phyloP scores from a whole-genome alignment of 2,888 invertebrate genomes.

The Clepsis dumicolana region DNA sequence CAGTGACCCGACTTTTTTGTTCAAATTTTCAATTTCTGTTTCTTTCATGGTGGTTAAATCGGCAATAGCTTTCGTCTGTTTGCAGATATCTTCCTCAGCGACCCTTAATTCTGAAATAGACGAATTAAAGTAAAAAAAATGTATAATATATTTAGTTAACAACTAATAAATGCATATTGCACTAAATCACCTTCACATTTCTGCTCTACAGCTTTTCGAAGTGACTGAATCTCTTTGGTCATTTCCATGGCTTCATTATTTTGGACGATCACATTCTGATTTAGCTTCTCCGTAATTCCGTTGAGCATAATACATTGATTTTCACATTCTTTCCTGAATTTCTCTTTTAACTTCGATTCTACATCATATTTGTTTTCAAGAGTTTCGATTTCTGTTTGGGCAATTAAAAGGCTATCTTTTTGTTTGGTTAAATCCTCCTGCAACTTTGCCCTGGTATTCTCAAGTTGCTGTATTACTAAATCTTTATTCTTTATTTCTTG shows the following conservation, averaged over 20 bases:
- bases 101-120: conserved; percentile 54
- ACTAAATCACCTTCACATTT: conserved; percentile 55
- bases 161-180: neutral
- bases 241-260: conserved; percentile 39
- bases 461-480: conserved; percentile 13
- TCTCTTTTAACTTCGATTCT: neutral
- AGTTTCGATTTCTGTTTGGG: conserved; percentile 10
- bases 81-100: conserved; percentile 49
- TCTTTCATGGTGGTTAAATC: conserved; percentile 50
- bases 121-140: neutral
- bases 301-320: conserved; percentile 12
- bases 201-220: conserved; percentile 51
- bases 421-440: neutral
- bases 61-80: conserved; percentile 46
- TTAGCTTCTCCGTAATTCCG: conserved; percentile 2
- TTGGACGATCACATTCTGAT: conserved; percentile 20
- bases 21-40: conserved; percentile 51
- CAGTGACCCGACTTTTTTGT: conserved; percentile 49
- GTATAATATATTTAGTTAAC: neutral
- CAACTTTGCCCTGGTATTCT: neutral
- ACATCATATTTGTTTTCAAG: neutral
- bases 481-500: conserved; percentile 17
- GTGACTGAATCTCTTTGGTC: conserved; percentile 24
- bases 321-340: conserved; percentile 2
- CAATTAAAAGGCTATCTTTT: neutral